Evolutionary conservation across 2,113 vertebrate genomes (phyloP), one percentile per base, ranked within the genome.

Genomic region (Macrotus californicus): DNA sequence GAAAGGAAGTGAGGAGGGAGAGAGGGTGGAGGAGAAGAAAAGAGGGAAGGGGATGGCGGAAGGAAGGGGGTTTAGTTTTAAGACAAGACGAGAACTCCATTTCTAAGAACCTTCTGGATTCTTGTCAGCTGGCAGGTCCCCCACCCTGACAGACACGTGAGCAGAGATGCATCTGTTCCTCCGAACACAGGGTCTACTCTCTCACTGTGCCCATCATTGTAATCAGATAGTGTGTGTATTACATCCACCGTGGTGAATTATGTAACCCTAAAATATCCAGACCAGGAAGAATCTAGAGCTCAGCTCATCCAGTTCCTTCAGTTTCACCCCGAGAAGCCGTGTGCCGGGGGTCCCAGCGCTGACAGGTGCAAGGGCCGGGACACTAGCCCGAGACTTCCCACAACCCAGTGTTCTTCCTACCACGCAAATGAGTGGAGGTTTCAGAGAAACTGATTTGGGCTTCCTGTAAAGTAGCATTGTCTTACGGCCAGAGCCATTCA

Each of bases 101-200:
- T 90, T 97, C 93, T 94, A 77, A 90, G 96, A 96, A 84, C 34
- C 54, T 91, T 89, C 93, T 94, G 93, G 86, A 95, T 66, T 21
- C 70, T 70, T 85, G 89, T 94, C 86, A 95, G 67, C 86, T 95
- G 89, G 88, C 97, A 83, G 39, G 14, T 7, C 69, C 46, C 21
- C 48, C 52, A 12, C 46, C 87, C 83, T 85, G 52, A 69, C 76
- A 89, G 93, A 89, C 80, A 24, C 70, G 39, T 34, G 92, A 96
- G 93, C 94, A 87, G 70, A 89, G 86, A 54, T 5, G 3, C 19
- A 75, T 72, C 86, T 67, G 13, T 87, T 87, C 69, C 86, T 94
- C 88, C 91, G 96, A 93, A 91, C 83, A 26, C 39, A 12, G 34
- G 31, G 73, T 67, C 56, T 31, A n/a, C 72, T 88, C 67, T 70